Base-by-base conservation (phyloP, 2,113 vertebrate genomes). In the Entelurus aequoreus region DNA sequence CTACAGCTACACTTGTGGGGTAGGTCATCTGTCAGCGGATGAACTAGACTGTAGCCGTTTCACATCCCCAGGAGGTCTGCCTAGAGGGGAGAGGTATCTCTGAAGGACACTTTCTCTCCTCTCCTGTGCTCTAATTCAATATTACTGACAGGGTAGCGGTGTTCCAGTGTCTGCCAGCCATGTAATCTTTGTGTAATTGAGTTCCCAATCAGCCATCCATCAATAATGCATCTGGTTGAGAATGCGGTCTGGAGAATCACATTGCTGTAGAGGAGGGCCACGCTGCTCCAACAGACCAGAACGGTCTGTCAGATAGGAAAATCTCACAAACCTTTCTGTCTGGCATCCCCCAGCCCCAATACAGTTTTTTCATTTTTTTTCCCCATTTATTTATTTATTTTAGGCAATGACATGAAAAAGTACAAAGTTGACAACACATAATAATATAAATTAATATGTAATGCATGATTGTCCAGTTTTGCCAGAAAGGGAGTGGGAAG, bases 181-280 rank as follows among this genome's bases (percentile, higher is more conserved):
- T 79, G 86, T 92, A 90, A 91, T 89, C 87, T 88, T 78, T 86
- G 81, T 78, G 83, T 91, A 92, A 92, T 90, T 89, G 89, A 89
- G 90, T 90, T 91, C 85, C 75, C 81, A 84, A 90, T 89, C 84
- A 89, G 84, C 77, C 81, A 87, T 85, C 86, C 87, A 90, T 91
- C 88, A 90, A 89, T 89, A 89, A 91, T 91, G 82, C 85, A 92
- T 88, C 72, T 85, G 81, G 84, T 81, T 68, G 72, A 77, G 75
- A 56, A 56, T 56, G 8, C 19, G 59, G 68, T 66, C 75, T 69
- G 75, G 66, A 82, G 44, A 53, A 79, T 74, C 76, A 78, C 68
- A 60, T 56, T 44, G 61, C 66, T 73, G 44, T 19, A 75, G 63
- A 55, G 63, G 58, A 78, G 77, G 78, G 75, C 79, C 78, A 85